Evolutionary conservation across 2,113 vertebrate species (phyloP), one percentile per base, ranked within the genome.

Genomic region (Serranochromis macrocephalus): DNA sequence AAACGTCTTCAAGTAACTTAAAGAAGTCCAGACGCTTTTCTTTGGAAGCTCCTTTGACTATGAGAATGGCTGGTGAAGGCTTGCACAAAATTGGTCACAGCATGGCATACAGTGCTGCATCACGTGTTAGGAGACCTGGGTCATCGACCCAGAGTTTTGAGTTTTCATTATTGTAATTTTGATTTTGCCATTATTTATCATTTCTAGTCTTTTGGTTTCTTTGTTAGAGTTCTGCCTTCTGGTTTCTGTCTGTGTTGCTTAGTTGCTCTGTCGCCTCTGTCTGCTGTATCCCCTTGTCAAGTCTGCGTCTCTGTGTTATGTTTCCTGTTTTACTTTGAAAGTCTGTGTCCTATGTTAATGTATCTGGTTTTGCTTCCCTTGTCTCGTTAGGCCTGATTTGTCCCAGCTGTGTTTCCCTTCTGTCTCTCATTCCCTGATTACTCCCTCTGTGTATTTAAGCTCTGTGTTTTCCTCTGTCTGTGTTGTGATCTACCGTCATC

Each of bases 401-500:
- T 57, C 4, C 1, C 55, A 16, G 55, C 7, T 57, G 54, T 16
- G 24, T 57, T 57, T 57, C 12, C 4, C 13, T 57, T 14, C 55
- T 57, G 55, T 57, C 24, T 57, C 55, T 16, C 13, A 57, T 57
- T 57, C 55, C 55, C 24, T 29, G 13, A 57, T 57, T 57, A 24
- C 55, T 57, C 24, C 54, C 55, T 29, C 13, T 57, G 55, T 16
- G 24, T 57, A 53, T 53, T 53, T 53, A 53, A 53, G 51, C 49
- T n/a, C 49, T 51, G 19, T 51, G 9, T n/a, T 57, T 57, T 57
- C 55, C 55, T 29, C 55, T 57, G 55, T 26, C 21, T 0, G 0
- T 57, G 21, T 57, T 0, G 4, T 0, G 24, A 29, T 57, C 7
- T 1, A 57, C 1, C 2, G 0, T 9, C 3, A 29, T 5, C 24